Evolutionary conservation across 2,888 invertebrate genomes (phyloP).

Genomic region (Pollenia griseotomentosa): DNA sequence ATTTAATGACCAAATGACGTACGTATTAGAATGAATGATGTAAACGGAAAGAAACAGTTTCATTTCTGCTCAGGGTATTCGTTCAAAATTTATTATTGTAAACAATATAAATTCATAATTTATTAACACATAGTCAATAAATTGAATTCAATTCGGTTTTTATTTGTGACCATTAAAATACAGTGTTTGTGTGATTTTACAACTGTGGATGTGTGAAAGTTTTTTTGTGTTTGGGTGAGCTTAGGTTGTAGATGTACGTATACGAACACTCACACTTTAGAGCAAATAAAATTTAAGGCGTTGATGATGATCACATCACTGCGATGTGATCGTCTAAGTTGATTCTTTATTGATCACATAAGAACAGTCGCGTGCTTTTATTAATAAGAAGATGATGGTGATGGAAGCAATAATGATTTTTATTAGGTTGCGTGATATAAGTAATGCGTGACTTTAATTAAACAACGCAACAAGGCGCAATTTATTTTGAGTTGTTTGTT

Average conservation of each 20-base stretch:
- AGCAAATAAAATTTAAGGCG: constrained; percentile 34
- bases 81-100: constrained; percentile 50
- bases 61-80: constrained; percentile 7
- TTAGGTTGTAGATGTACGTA: constrained; percentile 7
- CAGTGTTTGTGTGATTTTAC: constrained; percentile 15
- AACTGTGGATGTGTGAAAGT: no score
- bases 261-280: constrained; percentile 31
- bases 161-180: constrained; percentile 55
- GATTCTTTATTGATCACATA: constrained; percentile 69
- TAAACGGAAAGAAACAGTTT: constrained; percentile 21
- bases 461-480: constrained; percentile 76
- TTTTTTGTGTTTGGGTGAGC: not conserved
- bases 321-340: constrained; percentile 47
- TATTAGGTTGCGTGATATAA: constrained; percentile 64
- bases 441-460: constrained; percentile 79
- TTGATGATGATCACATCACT: constrained; percentile 60
- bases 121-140: constrained; percentile 71
- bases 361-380: constrained; percentile 74
- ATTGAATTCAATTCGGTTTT: constrained; percentile 65
- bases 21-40: constrained; percentile 34
- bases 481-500: constrained; percentile 33
- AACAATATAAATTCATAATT: constrained; percentile 60
- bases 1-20: constrained; percentile 45
- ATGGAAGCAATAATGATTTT: constrained; percentile 46
- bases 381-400: constrained; percentile 56